Conservation (phyloP, 2,797 vertebrate genomes). For the Acropternis orthonyx region DNA sequence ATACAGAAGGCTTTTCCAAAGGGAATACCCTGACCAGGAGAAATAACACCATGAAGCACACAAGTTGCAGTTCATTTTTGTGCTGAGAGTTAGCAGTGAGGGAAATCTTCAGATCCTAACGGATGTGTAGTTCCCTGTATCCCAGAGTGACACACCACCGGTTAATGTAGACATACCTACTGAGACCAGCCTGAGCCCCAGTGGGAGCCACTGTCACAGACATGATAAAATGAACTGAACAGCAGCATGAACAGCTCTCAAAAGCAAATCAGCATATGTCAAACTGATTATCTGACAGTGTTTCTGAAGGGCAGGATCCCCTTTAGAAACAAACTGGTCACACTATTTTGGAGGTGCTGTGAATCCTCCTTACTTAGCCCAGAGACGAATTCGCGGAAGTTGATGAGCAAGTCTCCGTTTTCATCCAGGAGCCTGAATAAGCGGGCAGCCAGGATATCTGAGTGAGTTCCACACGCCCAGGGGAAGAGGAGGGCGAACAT, state of each 20-base stretch:
- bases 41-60: background rate
- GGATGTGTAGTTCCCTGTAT: background rate
- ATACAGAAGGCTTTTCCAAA: background rate
- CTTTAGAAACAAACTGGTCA: background rate
- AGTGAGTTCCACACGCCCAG: conserved; percentile 92
- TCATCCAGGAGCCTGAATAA: conserved; percentile 91
- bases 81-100: background rate
- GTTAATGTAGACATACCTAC: background rate
- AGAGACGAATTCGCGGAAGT: conserved; percentile 93
- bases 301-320: background rate
- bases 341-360: no score
- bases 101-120: background rate
- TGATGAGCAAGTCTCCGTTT: conserved; percentile 91
- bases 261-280: background rate
- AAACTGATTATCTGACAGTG: background rate
- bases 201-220: background rate
- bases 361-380: conserved; percentile 84
- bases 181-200: background rate
- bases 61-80: fast-evolving
- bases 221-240: background rate
- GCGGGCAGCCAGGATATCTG: conserved; percentile 85
- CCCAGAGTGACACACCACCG: no score
- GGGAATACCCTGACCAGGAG: background rate
- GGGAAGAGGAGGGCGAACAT: conserved; percentile 92
- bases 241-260: background rate